phyloP scores from a whole-genome alignment of 2,888 invertebrate species.

The Glyphotaelius pellucidus region DNA sequence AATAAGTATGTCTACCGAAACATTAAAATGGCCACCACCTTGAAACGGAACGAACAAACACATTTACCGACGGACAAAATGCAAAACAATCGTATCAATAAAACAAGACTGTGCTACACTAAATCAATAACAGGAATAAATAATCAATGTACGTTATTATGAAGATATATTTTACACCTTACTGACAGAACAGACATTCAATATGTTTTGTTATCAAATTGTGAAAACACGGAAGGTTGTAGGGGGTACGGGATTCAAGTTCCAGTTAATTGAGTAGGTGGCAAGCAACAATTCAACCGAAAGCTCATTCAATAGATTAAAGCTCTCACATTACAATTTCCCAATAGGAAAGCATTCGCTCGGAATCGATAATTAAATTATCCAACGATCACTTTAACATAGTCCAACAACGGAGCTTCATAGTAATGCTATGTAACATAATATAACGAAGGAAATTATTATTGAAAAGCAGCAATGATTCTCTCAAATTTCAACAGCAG shows the following conservation, averaged over 20 bases:
- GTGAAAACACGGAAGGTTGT: neutral
- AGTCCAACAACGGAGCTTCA: neutral
- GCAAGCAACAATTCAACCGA: neutral
- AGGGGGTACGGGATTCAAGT: neutral
- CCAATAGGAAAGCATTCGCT: neutral
- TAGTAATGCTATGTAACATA: neutral
- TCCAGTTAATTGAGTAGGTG: neutral
- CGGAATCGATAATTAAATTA: neutral
- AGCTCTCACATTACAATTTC: neutral
- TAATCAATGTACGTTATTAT: neutral
- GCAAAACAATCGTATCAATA: too few species aligned
- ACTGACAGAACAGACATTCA: neutral
- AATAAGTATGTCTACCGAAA: too few species aligned
- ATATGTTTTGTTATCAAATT: neutral
- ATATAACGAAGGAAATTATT: neutral
- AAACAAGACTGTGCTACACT: too few species aligned
- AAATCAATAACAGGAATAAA: too few species aligned
- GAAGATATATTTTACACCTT: neutral
- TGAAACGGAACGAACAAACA: too few species aligned
- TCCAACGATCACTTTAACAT: neutral
- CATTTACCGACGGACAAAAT: too few species aligned
- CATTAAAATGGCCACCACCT: too few species aligned
- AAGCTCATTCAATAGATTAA: neutral
- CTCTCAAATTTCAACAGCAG: neutral
- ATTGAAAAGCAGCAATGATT: neutral